Conservation (phyloP, 2,113 vertebrate species). For the Vireo altiloquus region DNA sequence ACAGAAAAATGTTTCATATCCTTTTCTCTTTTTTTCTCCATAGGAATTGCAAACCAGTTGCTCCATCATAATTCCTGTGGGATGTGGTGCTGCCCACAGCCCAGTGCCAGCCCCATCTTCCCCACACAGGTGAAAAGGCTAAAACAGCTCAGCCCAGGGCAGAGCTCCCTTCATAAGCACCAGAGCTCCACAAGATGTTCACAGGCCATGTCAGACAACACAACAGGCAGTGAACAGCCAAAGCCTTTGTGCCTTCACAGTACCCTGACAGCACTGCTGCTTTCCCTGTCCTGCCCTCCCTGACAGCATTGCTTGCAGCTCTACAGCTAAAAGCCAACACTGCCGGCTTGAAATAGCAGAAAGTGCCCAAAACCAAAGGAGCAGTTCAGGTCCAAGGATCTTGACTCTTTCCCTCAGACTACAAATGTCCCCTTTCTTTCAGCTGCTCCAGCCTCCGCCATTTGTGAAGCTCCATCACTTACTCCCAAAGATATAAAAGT, state of each 20-base stretch:
- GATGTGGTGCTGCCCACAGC: background rate
- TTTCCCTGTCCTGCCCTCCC: background rate
- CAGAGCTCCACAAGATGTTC: accelerated
- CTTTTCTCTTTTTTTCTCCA: background rate
- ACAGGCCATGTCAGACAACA: accelerated
- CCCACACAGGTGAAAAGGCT: accelerated
- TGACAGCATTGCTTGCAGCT: background rate
- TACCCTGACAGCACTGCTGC: background rate
- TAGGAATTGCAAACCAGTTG: background rate
- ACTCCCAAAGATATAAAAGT: background rate
- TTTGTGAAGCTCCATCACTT: background rate
- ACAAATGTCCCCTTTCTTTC: background rate
- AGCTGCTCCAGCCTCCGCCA: background rate
- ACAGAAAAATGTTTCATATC: background rate
- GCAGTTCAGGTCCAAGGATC: background rate
- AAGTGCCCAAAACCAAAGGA: background rate
- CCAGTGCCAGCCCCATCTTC: background rate
- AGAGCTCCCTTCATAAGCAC: accelerated
- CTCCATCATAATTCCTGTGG: accelerated
- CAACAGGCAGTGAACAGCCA: background rate
- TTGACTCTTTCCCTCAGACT: background rate
- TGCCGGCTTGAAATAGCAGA: background rate
- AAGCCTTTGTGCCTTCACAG: accelerated
- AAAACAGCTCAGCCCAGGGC: accelerated
- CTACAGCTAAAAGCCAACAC: accelerated